Evolutionary conservation across 2,888 invertebrate genomes (phyloP).

Genomic region (Noctua comes): DNA sequence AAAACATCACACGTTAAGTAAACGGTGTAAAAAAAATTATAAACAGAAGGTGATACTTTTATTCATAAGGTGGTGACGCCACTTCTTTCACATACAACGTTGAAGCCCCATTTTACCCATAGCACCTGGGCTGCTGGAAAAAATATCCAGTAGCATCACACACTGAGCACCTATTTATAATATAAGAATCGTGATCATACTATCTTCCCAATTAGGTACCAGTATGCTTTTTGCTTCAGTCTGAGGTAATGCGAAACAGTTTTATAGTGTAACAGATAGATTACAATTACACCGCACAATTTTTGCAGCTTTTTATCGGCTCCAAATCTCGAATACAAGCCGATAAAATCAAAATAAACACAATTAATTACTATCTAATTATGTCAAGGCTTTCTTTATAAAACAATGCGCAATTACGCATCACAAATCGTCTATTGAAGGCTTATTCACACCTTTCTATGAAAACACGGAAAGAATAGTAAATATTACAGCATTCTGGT

Average conservation of each 20-base stretch:
- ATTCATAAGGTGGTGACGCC: neutral
- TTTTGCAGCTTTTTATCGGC: too few relatives aligned
- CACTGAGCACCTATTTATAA: too few relatives aligned
- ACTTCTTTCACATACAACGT: too few relatives aligned
- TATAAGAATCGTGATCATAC: too few relatives aligned
- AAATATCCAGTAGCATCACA: too few relatives aligned
- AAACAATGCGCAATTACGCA: constrained; percentile 38
- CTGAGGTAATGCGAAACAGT: too few relatives aligned
- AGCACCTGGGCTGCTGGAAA: too few relatives aligned
- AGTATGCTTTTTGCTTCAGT: neutral
- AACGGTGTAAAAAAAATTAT: neutral
- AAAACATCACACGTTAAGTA: constrained; percentile 3
- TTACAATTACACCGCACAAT: too few relatives aligned
- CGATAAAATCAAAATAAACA: constrained; percentile 20
- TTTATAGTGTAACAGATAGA: neutral
- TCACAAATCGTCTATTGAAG: constrained; percentile 16
- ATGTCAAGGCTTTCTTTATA: constrained; percentile 55
- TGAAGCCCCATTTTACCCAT: too few relatives aligned
- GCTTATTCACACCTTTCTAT: constrained; percentile 16
- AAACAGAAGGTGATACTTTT: neutral
- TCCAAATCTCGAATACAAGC: neutral
- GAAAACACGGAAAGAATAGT: constrained; percentile 50
- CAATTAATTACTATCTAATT: constrained; percentile 36
- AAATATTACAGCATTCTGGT: constrained; percentile 26
- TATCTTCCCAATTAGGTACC: neutral